Conservation (phyloP, 2,113 vertebrate species). For the Neotragus moschatus region DNA sequence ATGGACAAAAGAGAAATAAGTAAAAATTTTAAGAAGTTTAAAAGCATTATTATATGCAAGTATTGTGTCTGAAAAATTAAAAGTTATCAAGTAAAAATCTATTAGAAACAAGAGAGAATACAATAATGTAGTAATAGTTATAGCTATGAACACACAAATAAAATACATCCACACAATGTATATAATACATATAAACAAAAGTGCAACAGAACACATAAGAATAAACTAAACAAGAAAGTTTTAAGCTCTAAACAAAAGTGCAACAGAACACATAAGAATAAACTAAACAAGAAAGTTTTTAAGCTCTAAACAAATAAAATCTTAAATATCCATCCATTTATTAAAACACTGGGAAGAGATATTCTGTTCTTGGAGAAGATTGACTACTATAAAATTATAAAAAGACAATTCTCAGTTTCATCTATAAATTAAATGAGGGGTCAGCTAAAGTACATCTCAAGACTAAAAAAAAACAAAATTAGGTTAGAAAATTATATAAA, state of each 20-base stretch:
- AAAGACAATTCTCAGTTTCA: neutral
- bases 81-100: neutral
- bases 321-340: neutral
- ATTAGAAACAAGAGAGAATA: neutral
- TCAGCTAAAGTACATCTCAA: neutral
- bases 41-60: neutral
- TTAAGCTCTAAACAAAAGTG: neutral
- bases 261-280: neutral
- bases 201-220: neutral
- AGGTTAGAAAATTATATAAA: neutral
- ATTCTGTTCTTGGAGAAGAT: neutral
- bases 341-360: neutral
- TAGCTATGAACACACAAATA: neutral
- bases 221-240: neutral
- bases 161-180: neutral
- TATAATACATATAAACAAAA: neutral
- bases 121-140: neutral
- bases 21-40: neutral
- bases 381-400: neutral
- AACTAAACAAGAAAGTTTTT: neutral
- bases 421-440: neutral
- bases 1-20: neutral
- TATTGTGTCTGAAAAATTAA: neutral
- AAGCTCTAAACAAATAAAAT: neutral
- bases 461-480: neutral